phyloP scores from a whole-genome alignment of 2,888 invertebrate genomes.

The Resseliella maxima region DNA sequence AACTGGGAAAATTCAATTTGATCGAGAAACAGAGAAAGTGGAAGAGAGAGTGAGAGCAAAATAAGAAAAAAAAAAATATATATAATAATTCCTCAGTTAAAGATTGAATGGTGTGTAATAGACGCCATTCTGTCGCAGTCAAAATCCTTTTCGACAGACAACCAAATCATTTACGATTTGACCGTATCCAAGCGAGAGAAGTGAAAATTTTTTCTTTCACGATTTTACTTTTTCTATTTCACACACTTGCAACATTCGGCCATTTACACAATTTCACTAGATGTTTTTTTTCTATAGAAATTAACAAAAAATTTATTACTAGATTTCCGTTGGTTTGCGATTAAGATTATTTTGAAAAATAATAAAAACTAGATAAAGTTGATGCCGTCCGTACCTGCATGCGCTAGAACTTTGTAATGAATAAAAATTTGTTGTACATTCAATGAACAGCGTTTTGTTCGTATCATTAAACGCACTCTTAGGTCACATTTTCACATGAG shows the following conservation, averaged over 20 bases:
- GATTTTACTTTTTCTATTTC: neutral
- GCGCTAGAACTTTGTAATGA: conserved; percentile 56
- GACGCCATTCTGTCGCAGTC: conserved; percentile 57
- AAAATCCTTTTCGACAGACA: conserved; percentile 56
- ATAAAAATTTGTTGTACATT: conserved; percentile 39
- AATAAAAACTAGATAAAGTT: conserved; percentile 56
- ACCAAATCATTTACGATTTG: neutral
- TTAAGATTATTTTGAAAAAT: conserved; percentile 52
- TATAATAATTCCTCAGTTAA: neutral
- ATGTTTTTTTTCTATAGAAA: neutral
- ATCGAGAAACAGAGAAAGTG: neutral
- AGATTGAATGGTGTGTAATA: conserved; percentile 54
- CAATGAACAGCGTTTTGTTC: conserved; percentile 45
- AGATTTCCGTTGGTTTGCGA: neutral
- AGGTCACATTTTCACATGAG: neutral
- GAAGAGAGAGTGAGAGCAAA: neutral
- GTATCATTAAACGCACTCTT: conserved; percentile 15
- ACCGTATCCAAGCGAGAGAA: neutral
- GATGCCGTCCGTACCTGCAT: conserved; percentile 56
- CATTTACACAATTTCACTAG: conserved; percentile 8
- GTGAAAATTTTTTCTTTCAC: neutral
- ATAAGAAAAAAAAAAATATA: neutral
- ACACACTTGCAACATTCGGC: conserved; percentile 26
- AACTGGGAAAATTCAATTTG: no score
- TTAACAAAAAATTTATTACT: conserved; percentile 23